Evolutionary conservation across 2,113 vertebrate species (phyloP), one percentile per base, ranked within the genome.

Genomic region (Eurystomus gularis): DNA sequence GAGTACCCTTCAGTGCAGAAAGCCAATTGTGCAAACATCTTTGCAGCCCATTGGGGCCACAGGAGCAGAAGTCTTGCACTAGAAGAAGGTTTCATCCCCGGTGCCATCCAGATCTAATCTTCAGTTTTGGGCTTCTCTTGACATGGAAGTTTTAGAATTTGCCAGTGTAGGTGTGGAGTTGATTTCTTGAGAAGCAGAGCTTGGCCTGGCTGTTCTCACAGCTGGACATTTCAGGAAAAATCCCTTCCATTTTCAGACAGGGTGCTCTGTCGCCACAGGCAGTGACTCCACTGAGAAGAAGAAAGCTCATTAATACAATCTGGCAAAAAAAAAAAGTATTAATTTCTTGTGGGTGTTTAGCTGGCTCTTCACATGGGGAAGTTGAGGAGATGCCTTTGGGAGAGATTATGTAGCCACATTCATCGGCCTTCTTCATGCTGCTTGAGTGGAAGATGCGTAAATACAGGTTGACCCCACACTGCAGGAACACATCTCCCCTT

Each of bases 381-480:
- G 14, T 21, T 31, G 10, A 62, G 29, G 52, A 35, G 14, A 54
- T 31, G 49, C 60, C 24, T 78, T 55, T n/a, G 12, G 21, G 44
- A 40, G 44, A 28, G 10, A 42, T 42, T 42, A 42, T 42, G 42
- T 42, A 15, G 42, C 42, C 42, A 42, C 42, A 5, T 81, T 54
- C 25, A 31, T 70, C 83, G 70, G 6, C 35, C 19, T 12, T 11
- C 57, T 52, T 58, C 3, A 0, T 69, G 13, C 49, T 73, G n/a
- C 44, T 65, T 31, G 37, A 76, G 7, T 31, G 31, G 55, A 40
- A 77, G 16, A 46, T 64, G 18, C 29, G 5, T 69, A 52, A 75
- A 48, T 5, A 15, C 0, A 2, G 11, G 25, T 6, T 7, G 8
- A 28, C 37, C 2, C 54, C 0, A 0, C 48, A 46, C 13, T 52